Percentiles rank a stretch among this genome's conserved stretches.
phyloP scores from a whole-genome alignment of 2,888 invertebrate species.

The Pteria penguin region DNA sequence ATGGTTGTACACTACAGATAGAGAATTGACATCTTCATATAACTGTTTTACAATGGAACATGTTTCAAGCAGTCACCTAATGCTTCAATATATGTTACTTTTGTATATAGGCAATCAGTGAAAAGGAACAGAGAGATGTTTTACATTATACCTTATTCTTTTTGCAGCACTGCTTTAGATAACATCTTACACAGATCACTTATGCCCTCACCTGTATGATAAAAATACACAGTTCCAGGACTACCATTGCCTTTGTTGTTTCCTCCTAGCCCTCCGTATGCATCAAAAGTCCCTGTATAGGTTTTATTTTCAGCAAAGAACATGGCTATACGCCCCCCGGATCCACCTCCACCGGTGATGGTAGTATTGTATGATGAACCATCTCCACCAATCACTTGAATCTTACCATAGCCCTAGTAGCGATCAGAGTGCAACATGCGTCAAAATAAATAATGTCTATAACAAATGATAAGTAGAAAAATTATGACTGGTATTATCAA shows the following conservation, averaged over 20 bases:
- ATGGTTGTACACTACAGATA: slow-evolving; percentile 58
- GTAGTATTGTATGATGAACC: slow-evolving; percentile 38
- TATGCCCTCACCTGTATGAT: slow-evolving; percentile 70
- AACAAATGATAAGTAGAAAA: background rate
- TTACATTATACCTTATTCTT: no score
- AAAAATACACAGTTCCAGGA: slow-evolving; percentile 68
- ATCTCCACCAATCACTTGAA: slow-evolving; percentile 64
- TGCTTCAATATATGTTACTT: no score
- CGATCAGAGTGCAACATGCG: background rate
- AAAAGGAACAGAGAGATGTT: no score
- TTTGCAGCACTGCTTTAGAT: no score
- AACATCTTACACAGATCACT: no score
- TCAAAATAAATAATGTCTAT: background rate
- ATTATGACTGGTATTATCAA: no score
- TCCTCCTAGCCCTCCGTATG: slow-evolving; percentile 60
- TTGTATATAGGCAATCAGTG: no score
- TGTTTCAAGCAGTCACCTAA: no score
- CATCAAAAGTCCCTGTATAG: slow-evolving; percentile 63
- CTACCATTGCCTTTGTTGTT: slow-evolving; percentile 56
- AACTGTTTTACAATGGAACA: no score
- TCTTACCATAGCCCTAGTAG: slow-evolving; percentile 65
- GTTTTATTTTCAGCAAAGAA: slow-evolving; percentile 65
- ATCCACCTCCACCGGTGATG: slow-evolving; percentile 54
- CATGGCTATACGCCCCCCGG: slow-evolving; percentile 68
- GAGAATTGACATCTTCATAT: background rate